Evolutionary conservation across 2,113 vertebrate species (phyloP).

Genomic region (Alaudala cheleensis): DNA sequence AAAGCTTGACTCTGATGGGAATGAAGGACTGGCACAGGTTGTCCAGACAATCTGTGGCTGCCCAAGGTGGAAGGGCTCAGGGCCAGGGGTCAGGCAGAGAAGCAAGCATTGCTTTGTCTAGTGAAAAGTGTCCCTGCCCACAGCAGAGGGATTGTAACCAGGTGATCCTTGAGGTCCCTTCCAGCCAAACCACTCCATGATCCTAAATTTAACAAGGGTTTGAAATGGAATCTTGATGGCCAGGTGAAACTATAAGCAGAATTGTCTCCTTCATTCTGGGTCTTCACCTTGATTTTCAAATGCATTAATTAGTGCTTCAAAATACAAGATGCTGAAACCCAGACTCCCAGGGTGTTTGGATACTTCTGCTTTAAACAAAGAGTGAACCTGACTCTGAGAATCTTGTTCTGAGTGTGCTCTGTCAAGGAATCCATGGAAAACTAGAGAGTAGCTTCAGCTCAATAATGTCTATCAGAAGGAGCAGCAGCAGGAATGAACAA

Average conservation of each 20-base stretch:
- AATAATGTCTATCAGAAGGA: not conserved
- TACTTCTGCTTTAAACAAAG: not conserved
- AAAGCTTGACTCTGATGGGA: not conserved
- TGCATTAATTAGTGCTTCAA: not conserved
- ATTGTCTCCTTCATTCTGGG: not conserved
- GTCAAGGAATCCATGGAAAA: not conserved
- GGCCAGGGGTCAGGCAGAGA: not conserved
- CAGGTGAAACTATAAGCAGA: not conserved
- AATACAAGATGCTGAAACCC: not conserved
- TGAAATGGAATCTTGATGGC: not conserved
- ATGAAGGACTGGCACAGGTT: not conserved
- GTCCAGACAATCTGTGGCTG: not conserved
- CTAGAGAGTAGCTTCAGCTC: rapidly evolving
- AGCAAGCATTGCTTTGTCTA: not conserved
- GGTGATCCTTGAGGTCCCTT: not conserved
- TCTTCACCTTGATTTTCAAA: not conserved
- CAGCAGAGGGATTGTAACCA: not conserved
- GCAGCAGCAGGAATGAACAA: not conserved
- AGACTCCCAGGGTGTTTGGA: not conserved
- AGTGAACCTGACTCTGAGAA: not conserved
- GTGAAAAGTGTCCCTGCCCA: too few relatives aligned
- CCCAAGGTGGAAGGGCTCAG: not conserved
- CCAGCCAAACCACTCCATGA: not conserved
- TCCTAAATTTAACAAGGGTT: not conserved
- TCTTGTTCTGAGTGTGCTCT: not conserved